These are phyloP conservation scores for Ips nitidus DNA, from an alignment of 1,140 invertebrate species.

Conservation along the genomic window DNA sequence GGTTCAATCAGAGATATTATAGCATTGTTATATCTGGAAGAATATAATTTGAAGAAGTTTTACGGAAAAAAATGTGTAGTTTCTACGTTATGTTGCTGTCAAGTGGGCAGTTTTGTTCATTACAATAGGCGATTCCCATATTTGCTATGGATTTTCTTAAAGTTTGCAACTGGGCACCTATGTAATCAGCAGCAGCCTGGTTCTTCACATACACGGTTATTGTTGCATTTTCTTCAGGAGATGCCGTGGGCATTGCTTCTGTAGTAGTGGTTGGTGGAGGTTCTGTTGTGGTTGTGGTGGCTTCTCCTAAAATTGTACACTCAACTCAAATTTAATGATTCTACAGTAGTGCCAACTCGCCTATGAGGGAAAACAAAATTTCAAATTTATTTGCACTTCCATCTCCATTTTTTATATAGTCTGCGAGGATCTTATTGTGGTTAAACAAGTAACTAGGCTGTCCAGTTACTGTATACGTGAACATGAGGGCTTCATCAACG, in stretches of 20 bases:
- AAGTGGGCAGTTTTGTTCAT: conserved; percentile 22
- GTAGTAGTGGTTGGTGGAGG: conserved; percentile 13
- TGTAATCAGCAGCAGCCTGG: conserved; percentile 3
- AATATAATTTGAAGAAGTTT: neutral
- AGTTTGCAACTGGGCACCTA: neutral
- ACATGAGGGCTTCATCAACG: conserved; percentile 5
- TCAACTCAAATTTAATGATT: neutral
- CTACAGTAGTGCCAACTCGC: conserved; percentile 8
- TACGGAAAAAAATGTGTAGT: neutral
- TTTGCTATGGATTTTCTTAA: conserved; percentile 19
- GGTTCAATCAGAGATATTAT: conserved; percentile 19
- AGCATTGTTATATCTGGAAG: conserved; percentile 37
- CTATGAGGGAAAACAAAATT: conserved; percentile 15
- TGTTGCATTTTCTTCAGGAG: conserved; percentile 15
- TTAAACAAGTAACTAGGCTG: conserved; percentile 23
- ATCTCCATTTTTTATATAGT: conserved; percentile 5
- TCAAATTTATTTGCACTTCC: conserved; percentile 1
- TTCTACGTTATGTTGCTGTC: conserved; percentile 29
- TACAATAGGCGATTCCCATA: conserved; percentile 32
- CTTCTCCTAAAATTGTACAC: conserved; percentile 22
- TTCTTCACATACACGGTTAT: conserved; percentile 27
- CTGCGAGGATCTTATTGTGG: conserved; percentile 13
- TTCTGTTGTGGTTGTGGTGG: conserved; percentile 20
- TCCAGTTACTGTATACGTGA: conserved; percentile 9
- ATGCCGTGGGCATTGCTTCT: conserved; percentile 30